Percentiles rank a stretch among this genome's conserved stretches.
Evolutionary conservation across 1,140 invertebrate species (phyloP).

Genomic region (Gonatopus flavifemur): DNA sequence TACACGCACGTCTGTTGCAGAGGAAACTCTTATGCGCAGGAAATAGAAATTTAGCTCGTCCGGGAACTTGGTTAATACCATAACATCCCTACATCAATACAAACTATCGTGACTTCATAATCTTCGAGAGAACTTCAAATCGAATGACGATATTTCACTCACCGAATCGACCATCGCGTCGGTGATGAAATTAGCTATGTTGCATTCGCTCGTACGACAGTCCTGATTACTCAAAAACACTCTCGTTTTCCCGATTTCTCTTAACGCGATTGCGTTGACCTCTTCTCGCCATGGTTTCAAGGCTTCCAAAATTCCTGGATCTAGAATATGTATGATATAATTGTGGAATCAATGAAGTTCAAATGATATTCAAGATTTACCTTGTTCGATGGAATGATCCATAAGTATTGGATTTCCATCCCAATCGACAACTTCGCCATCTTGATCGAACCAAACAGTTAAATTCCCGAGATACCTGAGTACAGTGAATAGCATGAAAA

Average conservation of each 20-base stretch:
- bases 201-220: slow-evolving; percentile 70
- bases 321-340: slow-evolving; percentile 35
- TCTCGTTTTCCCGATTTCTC: slow-evolving; percentile 61
- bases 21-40: too few species aligned
- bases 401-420: slow-evolving; percentile 77
- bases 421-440: slow-evolving; percentile 69
- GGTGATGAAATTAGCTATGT: slow-evolving; percentile 73
- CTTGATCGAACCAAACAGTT: slow-evolving; percentile 71
- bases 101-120: too few species aligned
- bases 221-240: slow-evolving; percentile 59
- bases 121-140: too few species aligned
- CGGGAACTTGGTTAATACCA: too few species aligned
- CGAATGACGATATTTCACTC: slow-evolving; percentile 30
- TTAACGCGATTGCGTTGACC: slow-evolving; percentile 62
- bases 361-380: slow-evolving; percentile 41
- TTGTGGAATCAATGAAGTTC: neutral
- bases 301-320: slow-evolving; percentile 56
- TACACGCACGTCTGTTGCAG: too few species aligned
- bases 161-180: slow-evolving; percentile 70
- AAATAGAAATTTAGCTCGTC: too few species aligned
- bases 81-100: too few species aligned
- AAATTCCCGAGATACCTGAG: slow-evolving; percentile 43
- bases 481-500: too few species aligned
- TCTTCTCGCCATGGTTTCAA: slow-evolving; percentile 63
- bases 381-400: slow-evolving; percentile 64